Evolutionary conservation across 2,888 invertebrate species (phyloP), one percentile per base, ranked within the genome.

Genomic region (Synanthedon formicaeformis): DNA sequence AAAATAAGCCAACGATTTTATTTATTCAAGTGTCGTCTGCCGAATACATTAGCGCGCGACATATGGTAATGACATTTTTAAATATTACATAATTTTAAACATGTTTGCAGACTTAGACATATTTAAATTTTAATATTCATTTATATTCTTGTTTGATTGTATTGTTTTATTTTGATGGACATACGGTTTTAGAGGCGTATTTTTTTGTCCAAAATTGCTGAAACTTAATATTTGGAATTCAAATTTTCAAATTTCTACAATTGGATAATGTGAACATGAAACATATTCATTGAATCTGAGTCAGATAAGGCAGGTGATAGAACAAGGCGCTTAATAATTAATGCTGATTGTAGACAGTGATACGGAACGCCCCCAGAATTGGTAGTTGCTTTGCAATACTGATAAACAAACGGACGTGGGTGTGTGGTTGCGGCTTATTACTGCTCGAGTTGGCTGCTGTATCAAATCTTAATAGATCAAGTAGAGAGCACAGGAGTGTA

Each of bases 1-100:
- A 34, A 34, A 34, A 34, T 34, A 27, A 27, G 34, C 10, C 34
- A 34, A 34, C 34, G 34, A 51, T 55, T 52, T 51, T 69, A 63
- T 74, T 71, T 74, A 73, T 63, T 60, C 61, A 69, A 70, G 64
- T 69, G 67, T 68, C 70, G 69, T 73, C 67, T 69, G 69, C 65
- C 58, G 63, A 59, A 61, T 61, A 60, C 55, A 67, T 71, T 70
- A 66, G 61, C 64, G 66, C 65, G 62, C 57, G 61, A 57, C 52
- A 58, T 58, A 57, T 55, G 50, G 56, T 40, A 50, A 27, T 27
- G 50, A 12, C 49, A 16, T 49, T 49, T 23, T 50, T 50, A 12
- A 50, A 34, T 50, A 50, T 50, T 50, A 50, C 14, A 50, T 50
- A 50, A 50, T 40, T 14, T 16, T 23, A 18, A 49, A 16, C 16